Base-by-base conservation (phyloP, 2,888 invertebrate species). In the Gasteruption jaculator region DNA sequence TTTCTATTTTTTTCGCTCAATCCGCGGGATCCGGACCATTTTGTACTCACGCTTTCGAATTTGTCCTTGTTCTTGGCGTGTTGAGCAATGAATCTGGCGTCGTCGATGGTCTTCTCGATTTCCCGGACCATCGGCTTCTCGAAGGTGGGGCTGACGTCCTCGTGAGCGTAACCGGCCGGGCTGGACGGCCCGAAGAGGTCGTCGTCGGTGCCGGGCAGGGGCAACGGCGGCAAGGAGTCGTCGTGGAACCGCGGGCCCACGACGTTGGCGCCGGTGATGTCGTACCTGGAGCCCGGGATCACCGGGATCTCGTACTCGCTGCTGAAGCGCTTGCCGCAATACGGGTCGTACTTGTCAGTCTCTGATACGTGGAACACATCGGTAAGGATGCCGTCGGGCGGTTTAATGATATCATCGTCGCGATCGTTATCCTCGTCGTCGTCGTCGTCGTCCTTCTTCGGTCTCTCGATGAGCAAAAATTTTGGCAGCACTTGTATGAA, bases 11-110 rank as follows among this genome's bases (percentile, higher is more conserved):
- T n/a, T n/a, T n/a, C n/a, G n/a, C n/a, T n/a, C n/a, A n/a, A n/a
- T n/a, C n/a, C n/a, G n/a, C n/a, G n/a, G n/a, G n/a, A n/a, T n/a
- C n/a, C n/a, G n/a, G n/a, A n/a, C n/a, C n/a, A n/a, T n/a, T n/a
- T n/a, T n/a, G n/a, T 66, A 84, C 89, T 86, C 77, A 92, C 92
- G 73, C 86, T 89, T 73, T 91, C 91, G 73, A 91, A 93, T 72
- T 87, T 88, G 74, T 93, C 92, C 75, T 91, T 90, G 76, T 93
- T 93, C 74, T 84, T 87, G 72, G 91, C 90, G 72, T 93, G 93
- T 74, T 93, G 93, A 67, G 92, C 92, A 75, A 93, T 91, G 74
- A 93, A 93, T 65, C 88, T 83, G 54, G 92, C 90, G 60, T 91
- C 91, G 69, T 90, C 89, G 73, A 91, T 85, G 62, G 92, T 90